phyloP scores from a whole-genome alignment of 2,797 vertebrate species.

The Melopsittacus undulatus region DNA sequence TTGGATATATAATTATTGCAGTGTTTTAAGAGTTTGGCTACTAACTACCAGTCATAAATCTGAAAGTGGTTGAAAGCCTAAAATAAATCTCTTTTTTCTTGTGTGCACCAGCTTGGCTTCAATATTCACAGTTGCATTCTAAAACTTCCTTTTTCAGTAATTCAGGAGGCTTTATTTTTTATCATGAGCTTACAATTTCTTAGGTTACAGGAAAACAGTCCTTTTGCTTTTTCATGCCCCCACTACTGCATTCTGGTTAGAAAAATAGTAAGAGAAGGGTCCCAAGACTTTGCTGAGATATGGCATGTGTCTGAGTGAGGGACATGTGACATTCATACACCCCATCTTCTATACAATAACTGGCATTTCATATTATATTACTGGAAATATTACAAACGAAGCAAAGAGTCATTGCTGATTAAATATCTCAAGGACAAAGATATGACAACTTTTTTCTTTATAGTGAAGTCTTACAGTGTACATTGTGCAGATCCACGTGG shows the following conservation, averaged over 20 bases:
- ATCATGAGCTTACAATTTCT: neutral
- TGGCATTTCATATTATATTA: constrained; percentile 32
- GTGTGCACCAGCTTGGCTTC: neutral
- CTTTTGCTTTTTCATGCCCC: neutral
- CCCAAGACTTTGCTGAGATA: neutral
- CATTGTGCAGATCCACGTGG: neutral
- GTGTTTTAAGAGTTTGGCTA: neutral
- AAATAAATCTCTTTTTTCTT: neutral
- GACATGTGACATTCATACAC: neutral
- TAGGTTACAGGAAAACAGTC: neutral
- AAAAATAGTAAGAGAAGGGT: neutral
- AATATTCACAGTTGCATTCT: neutral
- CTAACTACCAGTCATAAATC: neutral
- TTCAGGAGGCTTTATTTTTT: neutral
- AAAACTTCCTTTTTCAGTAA: neutral
- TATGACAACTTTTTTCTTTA: constrained; percentile 59
- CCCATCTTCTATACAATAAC: neutral
- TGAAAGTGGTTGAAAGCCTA: neutral
- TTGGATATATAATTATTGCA: neutral
- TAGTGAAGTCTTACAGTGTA: neutral
- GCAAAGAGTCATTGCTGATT: constrained; percentile 71
- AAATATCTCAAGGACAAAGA: constrained; percentile 80
- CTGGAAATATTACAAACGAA: constrained; percentile 51
- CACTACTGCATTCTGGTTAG: neutral
- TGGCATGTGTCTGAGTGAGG: neutral